Evolutionary conservation across 2,113 vertebrate species (phyloP).

Genomic region (Ariopsis seemanni): DNA sequence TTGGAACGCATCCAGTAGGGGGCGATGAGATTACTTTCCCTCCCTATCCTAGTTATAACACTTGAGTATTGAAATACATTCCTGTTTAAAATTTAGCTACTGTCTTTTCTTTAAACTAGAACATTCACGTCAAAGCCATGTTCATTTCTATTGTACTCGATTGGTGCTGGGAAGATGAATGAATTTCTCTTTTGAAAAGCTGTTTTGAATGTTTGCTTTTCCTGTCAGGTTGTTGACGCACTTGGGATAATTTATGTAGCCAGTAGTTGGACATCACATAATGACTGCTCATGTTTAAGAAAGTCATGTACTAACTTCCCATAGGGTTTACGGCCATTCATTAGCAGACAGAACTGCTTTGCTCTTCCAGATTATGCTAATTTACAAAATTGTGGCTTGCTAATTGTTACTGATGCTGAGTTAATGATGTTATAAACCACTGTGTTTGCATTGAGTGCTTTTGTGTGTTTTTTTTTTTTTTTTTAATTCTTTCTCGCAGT

Average conservation of each 20-base stretch:
- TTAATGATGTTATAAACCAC: neutral
- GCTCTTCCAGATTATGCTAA: neutral
- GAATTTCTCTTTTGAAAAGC: neutral
- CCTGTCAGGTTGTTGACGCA: neutral
- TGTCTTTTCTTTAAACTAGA: neutral
- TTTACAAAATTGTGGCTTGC: neutral
- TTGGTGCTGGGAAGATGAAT: neutral
- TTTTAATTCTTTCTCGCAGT: conserved; percentile 70
- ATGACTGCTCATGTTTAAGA: neutral
- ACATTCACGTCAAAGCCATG: neutral
- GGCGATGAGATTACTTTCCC: no score
- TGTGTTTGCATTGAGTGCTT: neutral
- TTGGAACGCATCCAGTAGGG: no score
- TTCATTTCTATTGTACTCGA: neutral
- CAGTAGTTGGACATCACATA: neutral
- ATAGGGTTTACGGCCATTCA: neutral
- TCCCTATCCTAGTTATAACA: neutral
- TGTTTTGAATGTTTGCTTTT: neutral
- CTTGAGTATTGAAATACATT: neutral
- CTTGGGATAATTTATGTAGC: neutral
- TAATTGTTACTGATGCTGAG: neutral
- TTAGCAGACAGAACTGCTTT: neutral
- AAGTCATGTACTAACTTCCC: neutral
- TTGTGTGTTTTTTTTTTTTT: neutral
- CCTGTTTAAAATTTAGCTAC: neutral